phyloP scores from a whole-genome alignment of 2,888 invertebrate species.

The Cactoblastis cactorum region DNA sequence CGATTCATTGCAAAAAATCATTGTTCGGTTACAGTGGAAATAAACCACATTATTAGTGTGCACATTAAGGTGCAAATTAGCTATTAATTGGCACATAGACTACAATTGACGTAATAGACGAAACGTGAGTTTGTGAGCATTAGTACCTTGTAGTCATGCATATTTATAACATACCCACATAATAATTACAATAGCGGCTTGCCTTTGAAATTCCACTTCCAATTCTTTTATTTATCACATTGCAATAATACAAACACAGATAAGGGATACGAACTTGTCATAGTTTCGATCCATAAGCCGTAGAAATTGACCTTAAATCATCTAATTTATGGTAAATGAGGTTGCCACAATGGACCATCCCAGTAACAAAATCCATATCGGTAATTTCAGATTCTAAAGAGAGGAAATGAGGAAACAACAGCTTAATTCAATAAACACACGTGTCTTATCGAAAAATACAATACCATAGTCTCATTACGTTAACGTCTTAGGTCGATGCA shows the following conservation, averaged over 20 bases:
- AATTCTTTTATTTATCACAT: too few species aligned
- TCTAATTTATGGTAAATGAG: too few species aligned
- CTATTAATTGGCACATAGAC: constrained; percentile 9
- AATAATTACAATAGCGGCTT: background rate
- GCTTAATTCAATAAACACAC: background rate
- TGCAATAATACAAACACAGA: too few species aligned
- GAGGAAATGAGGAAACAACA: background rate
- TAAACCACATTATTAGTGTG: background rate
- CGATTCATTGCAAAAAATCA: background rate
- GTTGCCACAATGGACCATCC: too few species aligned
- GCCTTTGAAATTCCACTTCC: background rate
- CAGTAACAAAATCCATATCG: too few species aligned
- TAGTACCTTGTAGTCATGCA: constrained; percentile 1
- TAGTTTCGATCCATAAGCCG: too few species aligned
- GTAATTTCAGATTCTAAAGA: background rate
- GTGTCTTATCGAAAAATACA: background rate
- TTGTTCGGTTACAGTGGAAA: background rate
- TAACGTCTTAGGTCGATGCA: constrained; percentile 43
- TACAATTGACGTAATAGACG: background rate
- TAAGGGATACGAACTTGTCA: too few species aligned
- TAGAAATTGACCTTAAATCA: too few species aligned
- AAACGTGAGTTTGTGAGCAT: constrained; percentile 7
- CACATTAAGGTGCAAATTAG: constrained; percentile 7
- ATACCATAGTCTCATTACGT: constrained; percentile 7
- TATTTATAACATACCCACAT: background rate